Percentiles rank a stretch among this genome's conserved stretches.
Evolutionary conservation across 1,140 invertebrate genomes (phyloP).

Genomic region (Acyrthosiphon pisum): DNA sequence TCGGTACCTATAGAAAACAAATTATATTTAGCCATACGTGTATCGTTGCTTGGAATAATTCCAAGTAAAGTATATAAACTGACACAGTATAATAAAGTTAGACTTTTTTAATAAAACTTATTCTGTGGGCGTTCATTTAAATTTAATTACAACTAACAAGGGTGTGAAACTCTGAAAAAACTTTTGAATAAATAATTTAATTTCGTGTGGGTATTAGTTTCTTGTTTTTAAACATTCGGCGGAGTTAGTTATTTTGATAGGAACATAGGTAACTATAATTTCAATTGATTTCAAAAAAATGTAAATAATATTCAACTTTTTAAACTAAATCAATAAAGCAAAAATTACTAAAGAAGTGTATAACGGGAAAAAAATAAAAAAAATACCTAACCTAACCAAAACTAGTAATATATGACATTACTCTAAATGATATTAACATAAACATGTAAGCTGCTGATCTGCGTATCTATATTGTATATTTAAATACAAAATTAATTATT

Average conservation of each 20-base stretch:
- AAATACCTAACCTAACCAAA: constrained; percentile 13
- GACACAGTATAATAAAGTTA: constrained; percentile 1
- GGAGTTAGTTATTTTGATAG: not conserved
- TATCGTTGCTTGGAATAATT: constrained; percentile 16
- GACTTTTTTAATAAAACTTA: constrained; percentile 45
- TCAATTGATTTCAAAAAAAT: not conserved
- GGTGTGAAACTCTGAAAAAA: constrained; percentile 11
- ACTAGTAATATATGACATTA: not conserved
- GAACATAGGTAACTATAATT: not conserved
- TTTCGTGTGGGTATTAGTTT: not conserved
- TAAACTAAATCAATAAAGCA: not conserved
- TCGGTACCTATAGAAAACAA: not conserved
- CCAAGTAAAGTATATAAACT: not conserved
- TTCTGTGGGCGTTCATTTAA: constrained; percentile 14
- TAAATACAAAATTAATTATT: not conserved
- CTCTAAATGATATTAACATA: not conserved
- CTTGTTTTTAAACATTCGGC: not conserved
- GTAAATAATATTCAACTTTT: not conserved
- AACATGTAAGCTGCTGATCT: not conserved
- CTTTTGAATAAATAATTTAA: constrained; percentile 39
- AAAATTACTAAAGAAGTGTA: not conserved
- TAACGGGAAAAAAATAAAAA: not conserved
- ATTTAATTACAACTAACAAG: constrained; percentile 36
- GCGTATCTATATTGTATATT: not conserved
- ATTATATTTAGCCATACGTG: not conserved